These are phyloP conservation scores for Arothron firmamentum DNA, from an alignment of 2,113 vertebrate species.

Conservation along the genomic window DNA sequence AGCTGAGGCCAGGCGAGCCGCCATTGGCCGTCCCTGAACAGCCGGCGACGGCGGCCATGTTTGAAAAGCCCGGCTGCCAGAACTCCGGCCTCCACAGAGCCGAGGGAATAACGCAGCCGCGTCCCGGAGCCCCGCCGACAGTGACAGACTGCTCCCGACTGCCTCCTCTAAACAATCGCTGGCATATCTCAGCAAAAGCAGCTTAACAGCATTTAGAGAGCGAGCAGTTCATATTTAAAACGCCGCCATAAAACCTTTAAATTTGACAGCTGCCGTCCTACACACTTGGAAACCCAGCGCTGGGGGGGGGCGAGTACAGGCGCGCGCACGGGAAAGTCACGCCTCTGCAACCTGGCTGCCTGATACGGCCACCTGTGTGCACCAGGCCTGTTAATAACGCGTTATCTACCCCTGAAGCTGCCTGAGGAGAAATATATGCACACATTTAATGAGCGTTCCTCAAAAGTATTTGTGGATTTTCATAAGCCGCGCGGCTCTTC, in stretches of 20 bases:
- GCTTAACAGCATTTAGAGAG: slow-evolving; percentile 1
- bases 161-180: slow-evolving; percentile 9
- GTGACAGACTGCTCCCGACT: slow-evolving; percentile 15
- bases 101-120: not conserved
- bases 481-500: slow-evolving; percentile 10
- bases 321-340: not conserved
- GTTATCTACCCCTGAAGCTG: slow-evolving; percentile 4
- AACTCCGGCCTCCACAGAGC: slow-evolving; percentile 4
- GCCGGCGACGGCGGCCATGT: slow-evolving; percentile 13
- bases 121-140: slow-evolving; percentile 2
- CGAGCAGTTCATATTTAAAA: no score
- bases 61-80: slow-evolving; percentile 22
- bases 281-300: not conserved
- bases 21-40: slow-evolving; percentile 18
- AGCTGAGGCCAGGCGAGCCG: slow-evolving; percentile 15
- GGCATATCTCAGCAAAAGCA: slow-evolving; percentile 6
- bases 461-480: slow-evolving; percentile 14
- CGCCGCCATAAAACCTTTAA: no score
- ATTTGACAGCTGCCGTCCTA: not conserved
- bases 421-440: slow-evolving; percentile 3
- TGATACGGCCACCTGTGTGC: not conserved
- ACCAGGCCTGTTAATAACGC: slow-evolving; percentile 16
- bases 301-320: not conserved
- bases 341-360: not conserved
- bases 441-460: slow-evolving; percentile 25